Evolutionary conservation across 2,113 vertebrate species (phyloP), one percentile per base, ranked within the genome.

Genomic region (Gorsachius goisagi): DNA sequence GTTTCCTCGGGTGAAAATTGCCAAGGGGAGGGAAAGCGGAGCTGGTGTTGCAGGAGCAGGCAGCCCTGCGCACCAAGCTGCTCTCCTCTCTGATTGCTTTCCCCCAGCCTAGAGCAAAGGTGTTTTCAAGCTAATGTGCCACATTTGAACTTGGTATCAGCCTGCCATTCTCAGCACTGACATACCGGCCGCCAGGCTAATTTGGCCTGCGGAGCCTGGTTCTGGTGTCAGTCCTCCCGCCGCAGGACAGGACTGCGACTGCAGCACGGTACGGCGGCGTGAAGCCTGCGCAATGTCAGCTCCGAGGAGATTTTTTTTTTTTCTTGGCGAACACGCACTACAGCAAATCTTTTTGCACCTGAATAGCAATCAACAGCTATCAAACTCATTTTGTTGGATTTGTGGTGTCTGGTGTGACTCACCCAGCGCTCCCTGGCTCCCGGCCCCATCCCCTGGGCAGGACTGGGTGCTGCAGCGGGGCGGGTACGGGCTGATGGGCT

Each of bases 181-280:
- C 11, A 9, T 3, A 21, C 6, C 3, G 7, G 7, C 28, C 14
- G 0, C 47, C 41, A 33, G 67, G 32, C 27, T 50, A 2, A 21
- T 22, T 6, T 14, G 79, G 5, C n/a, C 59, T 12, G 60, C 0
- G 1, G 64, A 71, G 20, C 8, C 27, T 27, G 45, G 28, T 44
- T 19, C 44, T 71, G 71, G 35, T 44, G 41, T 39, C 44, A 1
- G 5, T 11, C 13, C 37, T 16, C 11, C 17, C 1, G 0, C 23
- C 3, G 1, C 37, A 6, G 21, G 24, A 28, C 3, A 0, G 47
- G 41, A 5, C 27, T 7, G 8, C 1, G 21, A 45, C 67, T 39
- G 45, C 53, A 9, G 53, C 26, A 8, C 1, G 3, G 16, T 5
- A 7, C 2, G 3, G 49, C 1, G 3, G 37, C 2, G 4, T 2